These are phyloP conservation scores for Drosophila anomelani DNA, from an alignment of 2,888 invertebrate genomes.

Conservation along the genomic window DNA sequence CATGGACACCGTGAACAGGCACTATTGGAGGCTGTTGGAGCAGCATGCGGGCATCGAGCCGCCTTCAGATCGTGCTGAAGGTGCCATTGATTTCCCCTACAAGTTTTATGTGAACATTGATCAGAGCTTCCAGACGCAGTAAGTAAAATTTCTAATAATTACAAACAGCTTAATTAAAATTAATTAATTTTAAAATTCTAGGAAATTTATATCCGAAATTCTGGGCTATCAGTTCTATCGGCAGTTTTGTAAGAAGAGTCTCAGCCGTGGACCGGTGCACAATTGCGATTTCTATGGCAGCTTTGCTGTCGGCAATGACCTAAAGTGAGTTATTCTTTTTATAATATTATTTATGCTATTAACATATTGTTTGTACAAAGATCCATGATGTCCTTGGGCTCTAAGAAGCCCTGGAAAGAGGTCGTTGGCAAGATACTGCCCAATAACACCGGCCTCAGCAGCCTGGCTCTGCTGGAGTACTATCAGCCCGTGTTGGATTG, in stretches of 20 bases:
- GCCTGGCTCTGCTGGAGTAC: conserved; percentile 91
- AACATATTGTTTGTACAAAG: conserved; percentile 61
- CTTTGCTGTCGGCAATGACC: conserved; percentile 89
- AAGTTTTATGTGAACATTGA: conserved; percentile 88
- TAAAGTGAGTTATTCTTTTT: conserved; percentile 82
- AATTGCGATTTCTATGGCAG: conserved; percentile 94
- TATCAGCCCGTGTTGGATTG: conserved; percentile 87
- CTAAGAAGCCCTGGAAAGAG: conserved; percentile 91
- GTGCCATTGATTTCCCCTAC: conserved; percentile 90
- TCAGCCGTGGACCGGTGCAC: conserved; percentile 90
- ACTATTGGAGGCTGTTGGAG: conserved; percentile 88
- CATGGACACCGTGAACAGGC: conserved; percentile 87
- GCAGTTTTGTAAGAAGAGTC: conserved; percentile 90
- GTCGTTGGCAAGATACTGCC: conserved; percentile 90
- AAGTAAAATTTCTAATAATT: conserved; percentile 5
- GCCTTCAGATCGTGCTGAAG: conserved; percentile 87
- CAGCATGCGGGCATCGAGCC: conserved; percentile 88
- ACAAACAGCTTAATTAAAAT: too few relatives aligned
- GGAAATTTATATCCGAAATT: conserved; percentile 91
- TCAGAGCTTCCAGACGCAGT: conserved; percentile 83
- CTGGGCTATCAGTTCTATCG: conserved; percentile 93
- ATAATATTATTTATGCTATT: neutral
- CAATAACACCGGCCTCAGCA: conserved; percentile 89
- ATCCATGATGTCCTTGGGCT: conserved; percentile 87
- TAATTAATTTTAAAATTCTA: conserved; percentile 81